Base-by-base conservation (phyloP, 2,888 invertebrate species). In the Drosophila helvetica region DNA sequence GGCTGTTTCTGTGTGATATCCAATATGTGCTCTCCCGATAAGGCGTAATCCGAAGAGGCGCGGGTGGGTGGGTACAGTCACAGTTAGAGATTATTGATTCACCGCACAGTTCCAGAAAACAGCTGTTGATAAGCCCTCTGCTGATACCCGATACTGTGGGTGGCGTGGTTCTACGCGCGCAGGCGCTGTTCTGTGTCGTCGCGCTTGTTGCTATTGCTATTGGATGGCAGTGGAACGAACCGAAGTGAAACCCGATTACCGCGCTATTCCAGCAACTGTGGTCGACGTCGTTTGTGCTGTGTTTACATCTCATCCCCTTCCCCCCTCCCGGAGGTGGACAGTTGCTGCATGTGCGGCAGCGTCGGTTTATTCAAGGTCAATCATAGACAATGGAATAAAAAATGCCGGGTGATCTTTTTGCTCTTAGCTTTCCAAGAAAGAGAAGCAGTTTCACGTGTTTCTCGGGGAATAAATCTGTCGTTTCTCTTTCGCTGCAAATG, bases 321-420 rank as follows among this genome's bases (percentile, higher is more conserved):
- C n/a, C 7, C 50, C 30, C 17, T 12, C 12, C 51, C 15, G 12
- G 15, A 38, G 15, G 38, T 9, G 30, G 3, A 3, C 30, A 30
- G 3, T 30, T 30, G 42, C 38, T 48, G 22, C 42, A n/a, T 25
- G 12, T 33, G 8, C 33, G 17, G 33, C 73, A 50, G 51, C 62
- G 45, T 25, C 30, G 45, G 7, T n/a, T 15, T 38, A 38, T 64
- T 65, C 81, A 86, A 85, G 84, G 84, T 78, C 86, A 86, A 69
- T 79, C 73, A 72, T 80, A 84, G 77, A 67, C 72, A 70, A 60
- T 64, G 50, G 19, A 19, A 17, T 18, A 50, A 22, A 50, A 22
- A 19, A 17, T 17, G 9, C 45, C 6, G 7, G 38, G 51, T 50
- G 61, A 48, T 25, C 22, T 38, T n/a, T n/a, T 38, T 38, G 15